A percentile compares a stretch with the other conserved stretches of the same genome.
Evolutionary conservation across 2,888 invertebrate species (phyloP).

Genomic region (Arge pagana): DNA sequence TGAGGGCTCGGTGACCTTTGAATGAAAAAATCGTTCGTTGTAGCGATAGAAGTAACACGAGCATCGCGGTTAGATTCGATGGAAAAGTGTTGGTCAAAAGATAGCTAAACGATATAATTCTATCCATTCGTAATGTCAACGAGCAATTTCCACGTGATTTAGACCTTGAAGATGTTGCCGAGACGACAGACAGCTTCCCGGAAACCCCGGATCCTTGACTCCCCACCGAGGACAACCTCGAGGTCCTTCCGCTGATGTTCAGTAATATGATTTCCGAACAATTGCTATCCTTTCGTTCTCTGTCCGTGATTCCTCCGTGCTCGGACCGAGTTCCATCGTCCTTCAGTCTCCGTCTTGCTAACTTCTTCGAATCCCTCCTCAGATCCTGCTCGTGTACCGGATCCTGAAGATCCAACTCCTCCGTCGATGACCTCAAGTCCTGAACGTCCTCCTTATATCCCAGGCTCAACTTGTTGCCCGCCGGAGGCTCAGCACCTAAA

Average conservation of each 20-base stretch:
- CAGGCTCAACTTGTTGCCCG: slow-evolving; percentile 49
- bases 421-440: slow-evolving; percentile 84
- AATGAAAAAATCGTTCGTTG: background rate
- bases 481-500: slow-evolving; percentile 49
- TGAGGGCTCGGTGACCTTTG: slow-evolving; percentile 84
- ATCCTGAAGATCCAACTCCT: slow-evolving; percentile 85
- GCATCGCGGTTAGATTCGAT: too few relatives aligned
- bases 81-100: too few relatives aligned
- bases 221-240: slow-evolving; percentile 81
- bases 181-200: slow-evolving; percentile 51
- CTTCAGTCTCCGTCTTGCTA: slow-evolving; percentile 49
- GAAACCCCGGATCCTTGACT: slow-evolving; percentile 74
- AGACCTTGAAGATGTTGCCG: slow-evolving; percentile 54
- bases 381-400: slow-evolving; percentile 59
- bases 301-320: slow-evolving; percentile 60
- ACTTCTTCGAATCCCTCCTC: slow-evolving; percentile 49
- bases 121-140: too few relatives aligned
- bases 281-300: slow-evolving; percentile 74
- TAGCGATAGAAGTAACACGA: too few relatives aligned
- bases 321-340: slow-evolving; percentile 53
- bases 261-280: slow-evolving; percentile 78
- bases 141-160: slow-evolving; percentile 2
- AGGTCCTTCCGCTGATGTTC: slow-evolving; percentile 74
- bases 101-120: too few relatives aligned
- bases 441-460: slow-evolving; percentile 75